Evolutionary conservation across 1,140 invertebrate genomes (phyloP), one percentile per base, ranked within the genome.

Genomic region (Hormaphis cornu): DNA sequence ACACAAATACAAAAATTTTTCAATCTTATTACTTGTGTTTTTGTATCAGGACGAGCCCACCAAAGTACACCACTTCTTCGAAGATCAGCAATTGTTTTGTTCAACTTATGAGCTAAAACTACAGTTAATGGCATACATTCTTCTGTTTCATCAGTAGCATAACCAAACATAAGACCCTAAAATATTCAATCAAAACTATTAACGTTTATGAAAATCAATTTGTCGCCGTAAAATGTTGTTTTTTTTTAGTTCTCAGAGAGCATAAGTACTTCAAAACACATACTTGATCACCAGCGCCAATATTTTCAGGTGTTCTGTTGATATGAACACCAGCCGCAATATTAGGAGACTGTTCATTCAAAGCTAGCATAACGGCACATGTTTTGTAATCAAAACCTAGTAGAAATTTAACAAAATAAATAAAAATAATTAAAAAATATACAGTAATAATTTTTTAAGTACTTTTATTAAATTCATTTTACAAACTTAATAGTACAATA

Each of bases 221-320:
- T n/a, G n/a, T n/a, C n/a, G n/a, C n/a, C n/a, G n/a, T n/a, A n/a
- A n/a, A n/a, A n/a, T n/a, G n/a, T n/a, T n/a, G n/a, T n/a, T n/a
- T n/a, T n/a, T n/a, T n/a, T n/a, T n/a, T n/a, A n/a, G n/a, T n/a
- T n/a, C n/a, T n/a, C n/a, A n/a, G n/a, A n/a, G n/a, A n/a, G n/a
- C n/a, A n/a, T n/a, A 82, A 83, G 94, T 94, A 89, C n/a, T n/a
- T n/a, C n/a, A n/a, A n/a, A n/a, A n/a, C n/a, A n/a, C 42, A 10
- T 90, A 95, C 95, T 90, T 99, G 97, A 84, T 99, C 97, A 84
- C 97, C 97, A 79, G 97, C 97, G 79, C 96, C 97, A 79, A 99
- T 87, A 80, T 98, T 91, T 76, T 89, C 87, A 77, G 96, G 93
- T 75, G 88, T 83, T 79, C 90, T 87, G 81, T 93, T 86, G 73